Evolutionary conservation across 2,113 vertebrate species (phyloP).

Genomic region (Halcyon senegalensis): DNA sequence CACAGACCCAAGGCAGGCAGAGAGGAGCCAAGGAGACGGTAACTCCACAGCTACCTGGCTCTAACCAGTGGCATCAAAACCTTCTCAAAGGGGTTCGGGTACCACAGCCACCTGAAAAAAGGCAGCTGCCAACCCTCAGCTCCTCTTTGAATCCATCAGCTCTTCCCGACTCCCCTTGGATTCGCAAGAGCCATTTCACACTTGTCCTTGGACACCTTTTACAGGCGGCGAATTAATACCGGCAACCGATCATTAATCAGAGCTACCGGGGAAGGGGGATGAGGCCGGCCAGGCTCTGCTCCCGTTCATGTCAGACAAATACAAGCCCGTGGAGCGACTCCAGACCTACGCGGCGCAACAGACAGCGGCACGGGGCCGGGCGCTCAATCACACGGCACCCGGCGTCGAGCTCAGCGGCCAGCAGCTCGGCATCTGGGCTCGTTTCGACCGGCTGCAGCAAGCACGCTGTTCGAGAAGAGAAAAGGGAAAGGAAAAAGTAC

Average conservation of each 20-base stretch:
- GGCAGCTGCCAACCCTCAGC: neutral
- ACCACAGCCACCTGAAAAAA: neutral
- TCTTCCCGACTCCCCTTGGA: neutral
- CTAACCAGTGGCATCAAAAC: neutral
- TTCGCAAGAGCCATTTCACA: neutral
- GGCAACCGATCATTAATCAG: constrained; percentile 14
- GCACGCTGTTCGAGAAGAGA: constrained; percentile 8
- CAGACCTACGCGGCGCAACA: neutral
- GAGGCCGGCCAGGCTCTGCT: constrained; percentile 38
- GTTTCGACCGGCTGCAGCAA: neutral
- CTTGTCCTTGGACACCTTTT: constrained; percentile 44
- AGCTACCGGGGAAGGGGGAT: constrained; percentile 18
- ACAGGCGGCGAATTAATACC: constrained; percentile 39
- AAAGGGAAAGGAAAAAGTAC: neutral
- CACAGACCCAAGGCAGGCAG: neutral
- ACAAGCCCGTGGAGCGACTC: constrained; percentile 32
- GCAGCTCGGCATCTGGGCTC: constrained; percentile 4
- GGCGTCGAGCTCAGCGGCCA: neutral
- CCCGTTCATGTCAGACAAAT: constrained; percentile 54
- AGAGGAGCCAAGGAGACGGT: neutral
- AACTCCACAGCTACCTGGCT: neutral
- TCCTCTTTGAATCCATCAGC: neutral
- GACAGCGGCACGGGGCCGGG: neutral
- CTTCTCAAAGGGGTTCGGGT: neutral
- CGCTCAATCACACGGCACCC: constrained; percentile 13